Evolutionary conservation across 2,113 vertebrate genomes (phyloP).

Genomic region (Coreoperca whiteheadi): DNA sequence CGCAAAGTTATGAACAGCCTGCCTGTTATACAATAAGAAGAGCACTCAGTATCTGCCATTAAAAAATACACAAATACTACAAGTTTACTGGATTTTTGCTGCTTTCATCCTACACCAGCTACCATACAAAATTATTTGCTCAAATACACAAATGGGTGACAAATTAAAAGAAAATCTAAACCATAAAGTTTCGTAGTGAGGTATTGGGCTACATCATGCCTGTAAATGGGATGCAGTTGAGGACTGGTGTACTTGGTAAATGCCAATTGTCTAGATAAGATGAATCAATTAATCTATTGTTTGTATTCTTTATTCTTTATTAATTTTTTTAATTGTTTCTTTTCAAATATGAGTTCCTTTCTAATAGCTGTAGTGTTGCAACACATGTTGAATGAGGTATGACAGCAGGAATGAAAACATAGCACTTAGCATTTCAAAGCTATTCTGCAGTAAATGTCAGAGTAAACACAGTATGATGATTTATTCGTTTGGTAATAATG

Average conservation of each 20-base stretch:
- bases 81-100: background rate
- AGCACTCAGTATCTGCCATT: background rate
- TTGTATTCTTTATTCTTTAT: background rate
- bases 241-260: background rate
- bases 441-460: constrained; percentile 39
- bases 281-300: background rate
- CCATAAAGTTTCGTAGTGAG: too few relatives aligned
- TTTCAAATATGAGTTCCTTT: background rate
- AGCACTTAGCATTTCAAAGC: constrained; percentile 25
- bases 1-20: constrained; percentile 7
- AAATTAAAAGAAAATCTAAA: background rate
- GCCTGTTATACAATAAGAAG: background rate
- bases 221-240: background rate
- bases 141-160: background rate
- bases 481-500: constrained; percentile 9
- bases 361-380: background rate
- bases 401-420: constrained; percentile 7
- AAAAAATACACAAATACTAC: background rate
- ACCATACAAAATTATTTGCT: background rate
- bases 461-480: constrained; percentile 12
- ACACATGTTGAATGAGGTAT: constrained; percentile 1
- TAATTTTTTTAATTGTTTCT: background rate
- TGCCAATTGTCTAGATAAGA: background rate
- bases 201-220: background rate
- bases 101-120: background rate